Evolutionary conservation across 1,140 invertebrate species (phyloP).

Genomic region (Bemisia tabaci): DNA sequence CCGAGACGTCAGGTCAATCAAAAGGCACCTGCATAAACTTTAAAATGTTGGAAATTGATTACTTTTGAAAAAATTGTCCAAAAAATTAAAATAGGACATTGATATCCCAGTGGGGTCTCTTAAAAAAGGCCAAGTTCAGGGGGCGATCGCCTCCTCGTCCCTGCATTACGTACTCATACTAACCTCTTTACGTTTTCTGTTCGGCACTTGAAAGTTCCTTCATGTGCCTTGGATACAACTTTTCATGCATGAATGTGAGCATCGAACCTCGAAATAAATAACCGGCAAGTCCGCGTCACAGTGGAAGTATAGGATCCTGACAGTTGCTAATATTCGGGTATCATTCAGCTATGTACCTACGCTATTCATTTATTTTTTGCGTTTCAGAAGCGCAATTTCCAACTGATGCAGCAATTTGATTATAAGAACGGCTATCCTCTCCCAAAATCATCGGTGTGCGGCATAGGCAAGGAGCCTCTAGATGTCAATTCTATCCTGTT

Average conservation of each 20-base stretch:
- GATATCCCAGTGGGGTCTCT: too few relatives aligned
- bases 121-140: too few relatives aligned
- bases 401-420: slow-evolving; percentile 12
- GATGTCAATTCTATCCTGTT: slow-evolving; percentile 7
- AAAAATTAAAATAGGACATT: too few relatives aligned
- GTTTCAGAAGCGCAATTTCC: slow-evolving; percentile 12
- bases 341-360: neutral
- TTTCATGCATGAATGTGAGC: neutral
- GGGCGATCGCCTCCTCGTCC: too few relatives aligned
- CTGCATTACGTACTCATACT: too few relatives aligned
- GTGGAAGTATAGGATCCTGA: neutral
- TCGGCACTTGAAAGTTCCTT: neutral
- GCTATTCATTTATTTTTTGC: too few relatives aligned
- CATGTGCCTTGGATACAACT: neutral
- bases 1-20: too few relatives aligned
- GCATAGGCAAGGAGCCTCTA: slow-evolving; percentile 8
- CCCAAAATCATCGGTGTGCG: slow-evolving; percentile 9
- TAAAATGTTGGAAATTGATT: too few relatives aligned
- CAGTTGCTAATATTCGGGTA: neutral
- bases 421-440: slow-evolving; percentile 16
- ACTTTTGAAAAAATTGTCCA: too few relatives aligned
- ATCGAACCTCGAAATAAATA: neutral
- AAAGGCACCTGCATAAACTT: too few relatives aligned
- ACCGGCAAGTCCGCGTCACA: neutral
- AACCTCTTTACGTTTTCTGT: too few relatives aligned